Base-by-base conservation (phyloP, 2,797 vertebrate species). In the Mallotus villosus region DNA sequence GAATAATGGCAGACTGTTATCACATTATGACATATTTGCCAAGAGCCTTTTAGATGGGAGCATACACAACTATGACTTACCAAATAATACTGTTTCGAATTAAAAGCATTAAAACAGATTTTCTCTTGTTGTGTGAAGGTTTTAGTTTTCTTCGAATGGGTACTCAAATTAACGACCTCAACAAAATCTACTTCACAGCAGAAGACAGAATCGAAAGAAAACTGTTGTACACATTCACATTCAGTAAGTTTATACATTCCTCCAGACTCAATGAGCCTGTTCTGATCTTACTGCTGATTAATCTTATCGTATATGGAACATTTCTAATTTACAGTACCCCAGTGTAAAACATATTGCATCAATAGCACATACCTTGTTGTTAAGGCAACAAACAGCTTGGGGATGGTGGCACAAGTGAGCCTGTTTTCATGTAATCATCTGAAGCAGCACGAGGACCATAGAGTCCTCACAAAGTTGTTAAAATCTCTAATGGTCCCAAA, bases 1-100 rank as follows among this genome's bases (percentile, higher is more conserved):
- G 74, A 88, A 79, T 89, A 87, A 87, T 86, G 81, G 74, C 77
- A 1, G 70, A 75, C 78, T 82, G 82, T 80, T 87, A 84, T 82
- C 75, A 65, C 61, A 82, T 78, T 78, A 78, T 75, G 71, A 85
- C 74, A 68, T 78, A 64, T 76, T 82, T 81, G 78, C 46, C 29
- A 34, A 37, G 82, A 78, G 81, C 78, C 5, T 22, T 58, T n/a
- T 22, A 59, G 57, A 21, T 21, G 57, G 57, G 21, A n/a, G 2
- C 21, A 58, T 21, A 8, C 41, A 46, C 12, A 46, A 46, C 41
- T 46, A 46, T 46, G 59, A 22, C 59, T 27, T 61, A 27, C 12
- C 4, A 46, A 46, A 46, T 46, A 14, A 46, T 14, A 46, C 2
- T 46, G 41, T 41, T 41, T 41, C 41, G 14, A 12, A 41, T 41